Evolutionary conservation across 2,797 vertebrate genomes (phyloP).

Genomic region (Rhinoraja longicauda): DNA sequence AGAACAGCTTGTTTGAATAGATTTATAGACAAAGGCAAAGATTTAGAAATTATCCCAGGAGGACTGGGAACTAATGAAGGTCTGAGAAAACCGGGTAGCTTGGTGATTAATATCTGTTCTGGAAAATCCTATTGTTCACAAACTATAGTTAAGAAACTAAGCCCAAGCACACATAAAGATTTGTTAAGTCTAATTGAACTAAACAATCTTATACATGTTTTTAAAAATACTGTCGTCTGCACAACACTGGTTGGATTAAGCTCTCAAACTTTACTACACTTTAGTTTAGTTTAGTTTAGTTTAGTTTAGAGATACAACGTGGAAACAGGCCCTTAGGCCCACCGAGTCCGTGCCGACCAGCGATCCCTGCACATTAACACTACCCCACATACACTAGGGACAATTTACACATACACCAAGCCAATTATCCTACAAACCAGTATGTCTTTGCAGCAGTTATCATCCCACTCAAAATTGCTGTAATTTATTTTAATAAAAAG

Average conservation of each 20-base stretch:
- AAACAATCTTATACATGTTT: neutral
- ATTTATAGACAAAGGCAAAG: neutral
- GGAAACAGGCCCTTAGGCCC: no score
- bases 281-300: no score
- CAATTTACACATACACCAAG: no score
- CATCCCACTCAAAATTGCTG: neutral
- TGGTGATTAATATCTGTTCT: neutral
- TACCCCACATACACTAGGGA: no score
- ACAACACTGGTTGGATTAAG: neutral
- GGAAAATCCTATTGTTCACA: neutral
- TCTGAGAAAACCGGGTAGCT: neutral
- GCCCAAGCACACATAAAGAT: neutral
- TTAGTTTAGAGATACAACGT: no score
- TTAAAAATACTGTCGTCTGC: neutral
- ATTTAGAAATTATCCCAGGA: neutral
- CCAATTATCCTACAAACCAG: no score
- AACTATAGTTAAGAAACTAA: neutral
- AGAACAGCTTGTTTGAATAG: neutral
- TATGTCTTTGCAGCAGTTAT: no score
- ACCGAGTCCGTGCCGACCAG: no score
- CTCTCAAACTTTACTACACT: neutral
- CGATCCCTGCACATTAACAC: no score
- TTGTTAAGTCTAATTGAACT: neutral
- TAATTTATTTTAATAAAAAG: no score
- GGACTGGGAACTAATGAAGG: no score